Percentiles rank a stretch among this genome's conserved stretches.
Evolutionary conservation across 2,888 invertebrate species (phyloP).

Genomic region (Mylabris sibirica): DNA sequence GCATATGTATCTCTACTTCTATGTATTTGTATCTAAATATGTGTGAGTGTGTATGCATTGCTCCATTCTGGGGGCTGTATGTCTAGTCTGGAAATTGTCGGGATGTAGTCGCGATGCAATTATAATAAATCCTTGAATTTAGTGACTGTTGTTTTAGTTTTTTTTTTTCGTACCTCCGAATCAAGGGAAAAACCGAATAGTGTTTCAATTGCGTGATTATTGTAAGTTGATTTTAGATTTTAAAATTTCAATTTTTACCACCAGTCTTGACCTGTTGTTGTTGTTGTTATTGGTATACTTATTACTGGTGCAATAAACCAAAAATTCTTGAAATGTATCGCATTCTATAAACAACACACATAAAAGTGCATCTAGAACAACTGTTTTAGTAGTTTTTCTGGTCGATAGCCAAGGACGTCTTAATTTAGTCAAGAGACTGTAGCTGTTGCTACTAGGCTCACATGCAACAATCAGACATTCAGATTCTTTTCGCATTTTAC

Average conservation of each 20-base stretch:
- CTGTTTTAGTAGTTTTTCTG: constrained; percentile 26
- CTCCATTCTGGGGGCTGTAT: constrained; percentile 6
- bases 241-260: too few relatives aligned
- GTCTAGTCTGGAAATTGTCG: constrained; percentile 16
- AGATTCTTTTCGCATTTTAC: constrained; percentile 12
- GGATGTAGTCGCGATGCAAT: constrained; percentile 35
- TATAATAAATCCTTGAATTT: not conserved
- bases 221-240: too few relatives aligned
- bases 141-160: not conserved
- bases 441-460: constrained; percentile 36
- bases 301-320: constrained; percentile 15
- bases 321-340: constrained; percentile 2
- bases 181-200: too few relatives aligned
- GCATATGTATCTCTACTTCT: constrained; percentile 54
- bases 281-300: too few relatives aligned
- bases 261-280: too few relatives aligned
- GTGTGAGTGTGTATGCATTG: not conserved
- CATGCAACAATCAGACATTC: not conserved
- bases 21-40: constrained; percentile 38
- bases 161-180: too few relatives aligned
- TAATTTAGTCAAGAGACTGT: constrained; percentile 44
- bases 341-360: not conserved
- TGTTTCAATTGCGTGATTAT: not conserved
- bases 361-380: constrained; percentile 14
- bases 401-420: constrained; percentile 52